Base-by-base conservation (phyloP, 2,113 vertebrate species). In the Erpornis zantholeuca region DNA sequence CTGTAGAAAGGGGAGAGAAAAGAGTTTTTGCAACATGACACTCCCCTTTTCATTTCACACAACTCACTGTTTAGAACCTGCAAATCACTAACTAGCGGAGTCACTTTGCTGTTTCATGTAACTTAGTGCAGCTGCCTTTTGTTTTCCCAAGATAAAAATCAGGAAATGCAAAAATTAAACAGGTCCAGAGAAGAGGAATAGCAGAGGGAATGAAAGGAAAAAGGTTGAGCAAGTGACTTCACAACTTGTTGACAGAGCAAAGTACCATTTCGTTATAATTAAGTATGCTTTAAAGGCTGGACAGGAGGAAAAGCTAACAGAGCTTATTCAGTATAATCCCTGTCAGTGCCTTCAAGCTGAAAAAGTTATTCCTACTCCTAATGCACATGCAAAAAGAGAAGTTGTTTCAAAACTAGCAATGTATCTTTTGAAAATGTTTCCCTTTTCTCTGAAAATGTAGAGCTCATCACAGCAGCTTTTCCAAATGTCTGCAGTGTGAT, bases 61-160 rank as follows among this genome's bases (percentile, higher is more conserved):
- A 88, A 82, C 93, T 72, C 52, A 40, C 95, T 94, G 92, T 95
- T 92, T 76, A 75, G 82, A 95, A 97, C 94, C 92, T 87, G 81
- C 95, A 90, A 94, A 97, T 76, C 91, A 73, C 93, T 86, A 95
- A 75, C 96, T 94, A 97, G 81, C 94, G 82, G 95, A 89, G 61
- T 91, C 94, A 96, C 79, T 97, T 97, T 50, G 96, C 97, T 96
- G 94, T 85, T 96, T 94, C 71, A 45, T 92, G 94, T 94, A 96
- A 98, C 89, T 93, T 64, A 60, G 86, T 90, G 92, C 98, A 98
- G 98, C 97, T 98, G 97, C 84, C 83, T 95, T 97, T 97, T 98
- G 97, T 98, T 98, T 98, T 97, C 92, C 94, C 95, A 93, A 97
- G 97, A 98, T 98, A 97, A 97, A 97, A 97, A 98, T 97, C 97